These are phyloP conservation scores for Bathynomus jamesi DNA, from an alignment of 1,140 invertebrate genomes.

Conservation along the genomic window DNA sequence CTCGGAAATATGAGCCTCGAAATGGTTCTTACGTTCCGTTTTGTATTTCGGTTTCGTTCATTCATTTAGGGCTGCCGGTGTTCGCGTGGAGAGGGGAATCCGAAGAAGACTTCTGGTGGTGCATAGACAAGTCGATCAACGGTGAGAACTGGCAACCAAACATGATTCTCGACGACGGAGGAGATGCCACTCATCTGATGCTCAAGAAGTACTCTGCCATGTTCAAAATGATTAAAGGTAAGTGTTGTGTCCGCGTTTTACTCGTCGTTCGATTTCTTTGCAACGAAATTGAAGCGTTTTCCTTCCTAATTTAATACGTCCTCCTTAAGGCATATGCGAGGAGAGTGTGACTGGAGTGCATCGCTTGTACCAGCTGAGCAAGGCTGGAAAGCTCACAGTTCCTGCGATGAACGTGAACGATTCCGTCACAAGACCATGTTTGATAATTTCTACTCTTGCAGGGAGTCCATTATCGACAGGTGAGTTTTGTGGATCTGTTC, in stretches of 20 bases:
- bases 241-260: neutral
- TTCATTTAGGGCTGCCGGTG: slow-evolving; percentile 60
- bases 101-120: slow-evolving; percentile 99
- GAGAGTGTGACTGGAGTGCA: slow-evolving; percentile 97
- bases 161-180: slow-evolving; percentile 96
- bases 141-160: slow-evolving; percentile 95
- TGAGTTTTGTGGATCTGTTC: no score
- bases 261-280: neutral
- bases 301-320: no score
- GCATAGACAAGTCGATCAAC: slow-evolving; percentile 87
- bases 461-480: slow-evolving; percentile 82
- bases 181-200: slow-evolving; percentile 94
- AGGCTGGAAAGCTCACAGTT: slow-evolving; percentile 87
- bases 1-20: no score
- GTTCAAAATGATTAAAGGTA: slow-evolving; percentile 91
- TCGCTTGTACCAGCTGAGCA: slow-evolving; percentile 89
- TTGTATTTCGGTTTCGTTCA: no score
- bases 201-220: slow-evolving; percentile 91
- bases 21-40: no score
- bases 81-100: slow-evolving; percentile 94
- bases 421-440: slow-evolving; percentile 99
- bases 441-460: slow-evolving; percentile 89
- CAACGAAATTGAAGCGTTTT: no score
- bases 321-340: slow-evolving; percentile 93
- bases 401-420: slow-evolving; percentile 99